These are phyloP conservation scores for Atrina japonica DNA, from an alignment of 2,888 invertebrate species.

Conservation along the genomic window DNA sequence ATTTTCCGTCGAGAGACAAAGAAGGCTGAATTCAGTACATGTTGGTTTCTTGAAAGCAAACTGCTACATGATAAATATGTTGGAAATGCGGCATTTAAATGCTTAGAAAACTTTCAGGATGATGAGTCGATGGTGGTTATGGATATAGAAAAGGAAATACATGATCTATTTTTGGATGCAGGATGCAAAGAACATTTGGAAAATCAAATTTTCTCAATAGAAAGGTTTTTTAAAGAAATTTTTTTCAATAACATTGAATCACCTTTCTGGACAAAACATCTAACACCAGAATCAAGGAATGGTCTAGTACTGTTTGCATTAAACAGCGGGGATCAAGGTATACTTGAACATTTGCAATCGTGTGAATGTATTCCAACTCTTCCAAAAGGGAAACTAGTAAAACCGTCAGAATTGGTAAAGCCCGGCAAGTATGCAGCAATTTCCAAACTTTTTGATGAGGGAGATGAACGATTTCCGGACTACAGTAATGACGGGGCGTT, in stretches of 20 bases:
- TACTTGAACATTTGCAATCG: conserved; percentile 7
- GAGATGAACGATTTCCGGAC: conserved; percentile 28
- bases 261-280: not conserved
- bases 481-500: not conserved
- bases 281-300: conserved; percentile 1
- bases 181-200: not conserved
- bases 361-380: conserved; percentile 30
- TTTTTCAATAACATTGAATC: conserved; percentile 5
- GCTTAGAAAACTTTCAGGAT: conserved; percentile 1
- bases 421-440: not conserved
- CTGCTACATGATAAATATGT: not conserved
- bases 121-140: not conserved
- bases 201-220: conserved; percentile 3
- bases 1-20: conserved; percentile 35
- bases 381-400: conserved; percentile 2
- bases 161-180: not conserved
- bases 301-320: conserved; percentile 13
- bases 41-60: conserved; percentile 41
- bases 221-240: not conserved
- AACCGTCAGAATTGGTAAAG: conserved; percentile 23
- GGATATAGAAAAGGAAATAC: conserved; percentile 14
- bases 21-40: conserved; percentile 34
- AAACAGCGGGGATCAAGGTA: not conserved
- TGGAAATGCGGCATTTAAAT: conserved; percentile 19
- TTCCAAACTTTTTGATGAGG: conserved; percentile 19